These are phyloP conservation scores for Habroteleia sp. DNA, from an alignment of 2,888 invertebrate species.

Conservation along the genomic window DNA sequence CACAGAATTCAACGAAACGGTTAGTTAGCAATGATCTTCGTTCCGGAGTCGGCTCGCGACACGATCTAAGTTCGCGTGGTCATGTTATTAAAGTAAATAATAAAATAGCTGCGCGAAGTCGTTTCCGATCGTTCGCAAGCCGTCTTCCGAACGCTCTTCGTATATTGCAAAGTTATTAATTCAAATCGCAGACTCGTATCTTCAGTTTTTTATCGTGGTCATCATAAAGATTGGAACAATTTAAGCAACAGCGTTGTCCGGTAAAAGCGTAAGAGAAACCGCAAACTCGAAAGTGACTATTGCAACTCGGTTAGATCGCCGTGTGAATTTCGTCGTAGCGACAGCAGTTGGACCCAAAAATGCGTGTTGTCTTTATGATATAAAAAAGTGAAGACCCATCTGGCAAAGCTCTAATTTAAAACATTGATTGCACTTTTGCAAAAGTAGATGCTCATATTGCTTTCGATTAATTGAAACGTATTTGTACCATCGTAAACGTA, in stretches of 20 bases:
- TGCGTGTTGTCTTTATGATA: slow-evolving; percentile 29
- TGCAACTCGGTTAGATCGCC: slow-evolving; percentile 19
- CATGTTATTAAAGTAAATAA: slow-evolving; percentile 10
- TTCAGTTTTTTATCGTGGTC: slow-evolving; percentile 34
- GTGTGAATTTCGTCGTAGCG: slow-evolving; percentile 3
- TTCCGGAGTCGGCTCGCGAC: slow-evolving; percentile 4
- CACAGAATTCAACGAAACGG: slow-evolving; percentile 7
- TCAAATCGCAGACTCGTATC: slow-evolving; percentile 7
- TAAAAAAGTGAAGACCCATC: slow-evolving; percentile 37
- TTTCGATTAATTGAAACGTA: slow-evolving; percentile 27
- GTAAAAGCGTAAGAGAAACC: not conserved
- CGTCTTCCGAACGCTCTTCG: not conserved
- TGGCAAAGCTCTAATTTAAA: slow-evolving; percentile 22
- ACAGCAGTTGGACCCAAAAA: not conserved
- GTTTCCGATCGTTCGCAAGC: slow-evolving; percentile 1
- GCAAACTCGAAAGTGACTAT: slow-evolving; percentile 3
- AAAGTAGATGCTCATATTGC: slow-evolving; percentile 38
- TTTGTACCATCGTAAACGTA: slow-evolving; percentile 25
- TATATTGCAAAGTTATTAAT: slow-evolving; percentile 10
- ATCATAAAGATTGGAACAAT: slow-evolving; percentile 24
- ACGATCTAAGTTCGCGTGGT: slow-evolving; percentile 13
- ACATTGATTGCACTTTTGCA: slow-evolving; percentile 50
- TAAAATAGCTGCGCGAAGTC: slow-evolving; percentile 15
- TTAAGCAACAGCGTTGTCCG: slow-evolving; percentile 9
- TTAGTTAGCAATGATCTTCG: slow-evolving; percentile 12